Percentiles rank a stretch among this genome's conserved stretches.
Conservation (phyloP, 1,140 invertebrate species). For the Sycobia sp. region DNA sequence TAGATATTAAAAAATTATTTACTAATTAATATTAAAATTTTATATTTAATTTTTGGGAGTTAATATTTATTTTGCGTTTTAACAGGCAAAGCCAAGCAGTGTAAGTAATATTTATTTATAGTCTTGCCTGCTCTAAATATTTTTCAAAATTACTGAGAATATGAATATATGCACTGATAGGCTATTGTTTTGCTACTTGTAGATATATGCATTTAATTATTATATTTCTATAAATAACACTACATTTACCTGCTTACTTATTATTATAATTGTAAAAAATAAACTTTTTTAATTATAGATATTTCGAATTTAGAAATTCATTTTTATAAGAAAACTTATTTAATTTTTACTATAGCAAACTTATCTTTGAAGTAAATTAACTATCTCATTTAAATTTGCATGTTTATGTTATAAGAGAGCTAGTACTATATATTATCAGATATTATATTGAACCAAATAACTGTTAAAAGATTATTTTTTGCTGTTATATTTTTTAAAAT, state of each 20-base stretch:
- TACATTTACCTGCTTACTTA: neutral
- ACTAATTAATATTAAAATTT: neutral
- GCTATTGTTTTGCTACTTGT: neutral
- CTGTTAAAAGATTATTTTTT: neutral
- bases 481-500: neutral
- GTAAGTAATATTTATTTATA: constrained; percentile 69
- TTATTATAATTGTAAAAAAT: neutral
- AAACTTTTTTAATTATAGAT: neutral
- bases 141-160: neutral
- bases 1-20: too few species aligned
- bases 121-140: constrained; percentile 36
- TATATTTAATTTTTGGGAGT: neutral
- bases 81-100: constrained; percentile 74
- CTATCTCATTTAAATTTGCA: too few species aligned
- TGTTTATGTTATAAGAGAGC: too few species aligned
- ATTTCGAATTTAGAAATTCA: too few species aligned
- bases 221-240: neutral
- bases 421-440: too few species aligned
- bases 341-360: too few species aligned
- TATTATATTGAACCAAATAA: neutral
- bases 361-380: too few species aligned
- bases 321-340: neutral
- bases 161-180: constrained; percentile 2
- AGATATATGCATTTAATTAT: neutral
- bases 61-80: constrained; percentile 59